These are phyloP conservation scores for Hemicordylus capensis DNA, from an alignment of 2,113 vertebrate genomes.

Conservation along the genomic window DNA sequence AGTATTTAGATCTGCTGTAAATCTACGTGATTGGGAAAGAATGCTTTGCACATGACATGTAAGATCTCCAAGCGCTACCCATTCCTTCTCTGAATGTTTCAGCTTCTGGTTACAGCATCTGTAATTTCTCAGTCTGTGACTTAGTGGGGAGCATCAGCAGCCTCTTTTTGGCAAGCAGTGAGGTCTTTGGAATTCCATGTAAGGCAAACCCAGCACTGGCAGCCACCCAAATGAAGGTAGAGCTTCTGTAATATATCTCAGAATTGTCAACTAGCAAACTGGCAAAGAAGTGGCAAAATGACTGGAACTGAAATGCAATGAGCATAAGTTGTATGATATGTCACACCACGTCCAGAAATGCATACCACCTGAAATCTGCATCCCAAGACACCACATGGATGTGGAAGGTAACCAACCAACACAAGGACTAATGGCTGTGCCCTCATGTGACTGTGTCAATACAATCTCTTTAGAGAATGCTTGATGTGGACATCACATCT, in stretches of 20 bases:
- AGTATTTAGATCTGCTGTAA: not conserved
- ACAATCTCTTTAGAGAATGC: too few relatives aligned
- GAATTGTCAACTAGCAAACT: not conserved
- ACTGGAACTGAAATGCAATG: not conserved
- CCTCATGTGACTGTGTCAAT: not conserved
- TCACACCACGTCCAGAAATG: not conserved
- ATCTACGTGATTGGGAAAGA: not conserved
- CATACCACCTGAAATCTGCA: not conserved
- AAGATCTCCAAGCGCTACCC: not conserved
- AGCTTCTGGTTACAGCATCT: not conserved
- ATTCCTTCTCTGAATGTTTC: not conserved
- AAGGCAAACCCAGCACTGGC: not conserved
- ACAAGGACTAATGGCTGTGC: not conserved
- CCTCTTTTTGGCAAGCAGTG: not conserved
- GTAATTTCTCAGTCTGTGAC: not conserved
- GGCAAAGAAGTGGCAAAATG: not conserved
- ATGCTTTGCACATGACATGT: not conserved
- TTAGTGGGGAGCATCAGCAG: not conserved
- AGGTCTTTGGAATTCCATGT: not conserved
- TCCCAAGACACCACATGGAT: not conserved
- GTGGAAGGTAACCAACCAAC: not conserved
- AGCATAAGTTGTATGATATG: not conserved
- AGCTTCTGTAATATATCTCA: not conserved
- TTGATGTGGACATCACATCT: too few relatives aligned
- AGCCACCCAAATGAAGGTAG: not conserved